Conservation (phyloP, 2,797 vertebrate species). For the Sparus aurata region DNA sequence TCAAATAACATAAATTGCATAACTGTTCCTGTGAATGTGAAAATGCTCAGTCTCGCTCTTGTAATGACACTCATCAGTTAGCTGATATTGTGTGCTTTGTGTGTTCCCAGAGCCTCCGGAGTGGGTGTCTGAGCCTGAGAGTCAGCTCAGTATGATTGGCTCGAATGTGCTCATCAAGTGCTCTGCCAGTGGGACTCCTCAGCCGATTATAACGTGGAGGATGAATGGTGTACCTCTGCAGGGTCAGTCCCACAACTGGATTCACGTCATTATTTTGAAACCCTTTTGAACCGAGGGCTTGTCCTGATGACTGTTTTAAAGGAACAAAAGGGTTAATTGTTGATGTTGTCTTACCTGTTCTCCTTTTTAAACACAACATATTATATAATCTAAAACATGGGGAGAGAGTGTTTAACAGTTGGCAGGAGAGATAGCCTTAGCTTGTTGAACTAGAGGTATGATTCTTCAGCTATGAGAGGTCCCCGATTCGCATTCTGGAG, state of each 20-base stretch:
- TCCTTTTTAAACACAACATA: not conserved
- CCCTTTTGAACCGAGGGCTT: not conserved
- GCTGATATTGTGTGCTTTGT: slow-evolving; percentile 44
- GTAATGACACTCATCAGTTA: slow-evolving; percentile 6
- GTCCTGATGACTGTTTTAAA: not conserved
- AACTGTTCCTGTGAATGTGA: slow-evolving; percentile 6
- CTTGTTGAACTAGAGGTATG: not conserved
- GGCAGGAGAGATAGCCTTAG: not conserved
- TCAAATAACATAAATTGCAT: not conserved
- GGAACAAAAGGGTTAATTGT: not conserved
- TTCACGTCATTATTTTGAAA: not conserved
- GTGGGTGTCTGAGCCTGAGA: slow-evolving; percentile 90
- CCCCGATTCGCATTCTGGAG: not conserved
- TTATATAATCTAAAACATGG: not conserved
- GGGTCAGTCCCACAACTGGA: slow-evolving; percentile 80
- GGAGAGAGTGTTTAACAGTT: not conserved
- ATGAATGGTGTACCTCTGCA: slow-evolving; percentile 88
- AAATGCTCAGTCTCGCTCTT: slow-evolving; percentile 4
- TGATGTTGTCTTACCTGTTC: not conserved
- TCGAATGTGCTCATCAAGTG: slow-evolving; percentile 89
- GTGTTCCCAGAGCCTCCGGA: slow-evolving; percentile 89
- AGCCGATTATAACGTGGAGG: slow-evolving; percentile 89
- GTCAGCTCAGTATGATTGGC: slow-evolving; percentile 89
- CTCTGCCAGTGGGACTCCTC: slow-evolving; percentile 88
- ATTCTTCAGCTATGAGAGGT: not conserved